Base-by-base conservation (phyloP, 92 coral and sea anemone species). In the Epizoanthus ramosus region DNA sequence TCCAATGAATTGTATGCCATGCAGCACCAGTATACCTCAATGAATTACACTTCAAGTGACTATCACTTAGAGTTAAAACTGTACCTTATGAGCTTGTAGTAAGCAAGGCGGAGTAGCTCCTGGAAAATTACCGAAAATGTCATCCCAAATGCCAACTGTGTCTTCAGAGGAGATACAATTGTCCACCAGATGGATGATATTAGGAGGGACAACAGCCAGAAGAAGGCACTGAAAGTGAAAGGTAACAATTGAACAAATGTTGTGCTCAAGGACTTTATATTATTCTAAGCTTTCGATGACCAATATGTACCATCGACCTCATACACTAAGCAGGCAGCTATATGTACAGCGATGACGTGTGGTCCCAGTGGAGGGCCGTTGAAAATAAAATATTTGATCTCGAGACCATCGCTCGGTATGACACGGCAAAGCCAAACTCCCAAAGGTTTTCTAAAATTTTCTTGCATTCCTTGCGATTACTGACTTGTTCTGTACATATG, bases 111-210 rank as follows among this genome's bases (percentile, higher is more conserved):
- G 71, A 96, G 85, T 31, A 96, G 83, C 66, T 96, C 99, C 79
- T 96, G 99, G 63, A 96, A 96, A 17, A 96, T 57, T 3, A 96
- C 99, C 1, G 99, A 96, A 81, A 96, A 96, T 23, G 97, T 54
- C 24, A 93, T 91, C 15, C 98, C 99, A 87, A 96, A 96, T 31
- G 98, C 98, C 67, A 96, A 73, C 47, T 96, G 84, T 7, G 84
- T 90, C 79, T 92, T 96, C 9, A 96, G 88, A 19, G 99, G 98
- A 21, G 99, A 96, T 52, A 94, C 99, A 31, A 96, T 92, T 45
- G 90, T 94, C 99, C 99, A 96, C 99, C 94, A 96, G 77, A 96
- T 94, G 41, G 99, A 96, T 0, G 99, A 96, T n/a, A 96, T 79
- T 57, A 96, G 86, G 50, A 96, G 75, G 0, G 99, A 96, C 1